Evolutionary conservation across 2,888 invertebrate genomes (phyloP).

Genomic region (Nipponacmea schrenckii): DNA sequence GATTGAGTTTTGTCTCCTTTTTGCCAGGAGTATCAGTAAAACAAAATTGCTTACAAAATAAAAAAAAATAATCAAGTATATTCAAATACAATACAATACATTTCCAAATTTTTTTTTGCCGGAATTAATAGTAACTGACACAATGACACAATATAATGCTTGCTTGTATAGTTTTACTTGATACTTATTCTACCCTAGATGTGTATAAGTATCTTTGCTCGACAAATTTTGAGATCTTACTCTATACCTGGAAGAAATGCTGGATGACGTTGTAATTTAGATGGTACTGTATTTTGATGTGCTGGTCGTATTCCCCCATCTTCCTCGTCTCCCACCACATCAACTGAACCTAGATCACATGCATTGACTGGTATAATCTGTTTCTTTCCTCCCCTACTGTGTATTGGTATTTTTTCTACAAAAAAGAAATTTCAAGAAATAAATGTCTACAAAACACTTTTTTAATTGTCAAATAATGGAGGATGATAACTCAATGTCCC

Average conservation of each 20-base stretch:
- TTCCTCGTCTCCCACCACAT: conserved; percentile 29
- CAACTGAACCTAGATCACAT: conserved; percentile 38
- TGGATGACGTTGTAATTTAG: conserved; percentile 1
- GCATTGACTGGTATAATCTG: conserved; percentile 47
- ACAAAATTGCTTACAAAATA: neutral
- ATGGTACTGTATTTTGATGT: conserved; percentile 12
- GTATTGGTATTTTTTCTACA: conserved; percentile 60
- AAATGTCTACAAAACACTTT: too few species aligned
- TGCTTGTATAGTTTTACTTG: too few species aligned
- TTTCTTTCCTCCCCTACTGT: conserved; percentile 49
- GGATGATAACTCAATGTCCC: too few species aligned
- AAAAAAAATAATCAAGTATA: neutral
- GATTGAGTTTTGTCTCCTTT: neutral
- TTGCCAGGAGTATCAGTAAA: neutral
- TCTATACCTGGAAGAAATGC: conserved; percentile 22
- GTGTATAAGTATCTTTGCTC: too few species aligned
- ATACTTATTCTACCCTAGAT: too few species aligned
- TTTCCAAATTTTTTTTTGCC: too few species aligned
- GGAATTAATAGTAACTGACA: too few species aligned
- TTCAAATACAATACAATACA: too few species aligned
- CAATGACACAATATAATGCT: too few species aligned
- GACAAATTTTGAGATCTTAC: too few species aligned
- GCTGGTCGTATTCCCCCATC: conserved; percentile 13
- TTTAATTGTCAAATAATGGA: too few species aligned
- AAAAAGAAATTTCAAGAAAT: conserved; percentile 22